Evolutionary conservation across 2,113 vertebrate species (phyloP), one percentile per base, ranked within the genome.

Genomic region (Macrotus californicus): DNA sequence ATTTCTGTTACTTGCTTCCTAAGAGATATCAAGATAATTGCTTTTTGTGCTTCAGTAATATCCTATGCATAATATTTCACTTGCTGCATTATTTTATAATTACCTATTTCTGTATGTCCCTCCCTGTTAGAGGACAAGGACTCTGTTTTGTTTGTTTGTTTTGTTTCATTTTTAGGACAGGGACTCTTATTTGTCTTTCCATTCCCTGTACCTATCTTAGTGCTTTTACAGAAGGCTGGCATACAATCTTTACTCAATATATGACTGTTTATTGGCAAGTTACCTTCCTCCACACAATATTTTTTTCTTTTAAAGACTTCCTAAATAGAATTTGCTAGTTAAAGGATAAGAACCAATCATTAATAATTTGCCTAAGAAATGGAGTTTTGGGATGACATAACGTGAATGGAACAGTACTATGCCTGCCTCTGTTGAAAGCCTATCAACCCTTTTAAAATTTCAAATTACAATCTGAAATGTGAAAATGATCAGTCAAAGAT

Each of bases 401-500:
- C 64, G 39, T 18, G 46, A 86, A 79, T 24, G 7, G 48, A 46
- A 89, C 67, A 66, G 41, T 91, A 76, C 70, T 61, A 89, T 48
- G 31, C 3, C 81, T 34, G 31, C 41, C 84, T 84, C 16, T 93
- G 19, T 22, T 85, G 76, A 97, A 95, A 75, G 96, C 34, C 43
- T 97, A 84, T 7, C 2, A 95, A 70, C n/a, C 11, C 95, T 70
- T 70, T 48, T 21, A 87, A 91, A 82, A 76, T 95, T 96, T 89
- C 26, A 82, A 79, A 82, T 93, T 86, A 91, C 22, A 34, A 34
- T 72, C 48, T 85, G 82, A 64, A 95, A 91, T 67, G 22, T 50
- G 52, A 92, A 97, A 96, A 61, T 86, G 93, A 91, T 59, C 22
- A 50, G 59, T 93, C 73, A 54, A 75, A 97, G 59, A 97, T 96